A percentile compares a stretch with the other conserved stretches of the same genome.
Conservation (phyloP, 2,888 invertebrate species). For the Tupiocoris notatus region DNA sequence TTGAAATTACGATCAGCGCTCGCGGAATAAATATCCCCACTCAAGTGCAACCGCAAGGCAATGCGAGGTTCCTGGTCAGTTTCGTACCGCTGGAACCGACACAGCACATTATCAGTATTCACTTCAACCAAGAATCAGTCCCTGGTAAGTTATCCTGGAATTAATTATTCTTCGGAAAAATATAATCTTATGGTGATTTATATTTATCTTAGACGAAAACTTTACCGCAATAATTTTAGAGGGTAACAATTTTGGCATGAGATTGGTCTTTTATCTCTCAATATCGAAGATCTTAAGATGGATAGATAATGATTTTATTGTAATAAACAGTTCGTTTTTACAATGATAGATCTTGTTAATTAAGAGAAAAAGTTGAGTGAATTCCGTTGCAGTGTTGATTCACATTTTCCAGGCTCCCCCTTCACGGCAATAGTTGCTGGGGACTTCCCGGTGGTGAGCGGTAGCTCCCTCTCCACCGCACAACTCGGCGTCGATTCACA, state of each 20-base stretch:
- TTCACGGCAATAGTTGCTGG: constrained; percentile 77
- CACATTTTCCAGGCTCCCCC: constrained; percentile 83
- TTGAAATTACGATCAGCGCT: constrained; percentile 95
- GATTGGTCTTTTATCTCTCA: too few species aligned
- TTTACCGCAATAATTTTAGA: too few species aligned
- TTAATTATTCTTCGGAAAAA: too few species aligned
- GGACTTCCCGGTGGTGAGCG: constrained; percentile 60
- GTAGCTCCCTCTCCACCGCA: constrained; percentile 60
- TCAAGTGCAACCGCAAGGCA: constrained; percentile 90
- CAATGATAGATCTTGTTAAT: too few species aligned
- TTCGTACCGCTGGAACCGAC: constrained; percentile 93
- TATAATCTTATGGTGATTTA: too few species aligned
- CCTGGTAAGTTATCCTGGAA: constrained; percentile 54
- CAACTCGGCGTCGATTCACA: constrained; percentile 58
- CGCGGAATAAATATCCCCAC: constrained; percentile 91
- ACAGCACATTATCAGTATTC: constrained; percentile 93
- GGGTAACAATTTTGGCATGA: too few species aligned
- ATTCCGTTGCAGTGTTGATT: too few species aligned
- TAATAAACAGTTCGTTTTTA: too few species aligned
- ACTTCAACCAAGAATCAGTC: constrained; percentile 88
- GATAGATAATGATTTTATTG: too few species aligned
- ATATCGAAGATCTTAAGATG: too few species aligned
- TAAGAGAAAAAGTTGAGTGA: too few species aligned
- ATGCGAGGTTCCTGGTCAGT: constrained; percentile 89
- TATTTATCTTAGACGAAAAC: too few species aligned